Percentiles rank a stretch among this genome's conserved stretches.
Conservation (phyloP, 1,140 invertebrate species). For the Drosophila subpulchrella region DNA sequence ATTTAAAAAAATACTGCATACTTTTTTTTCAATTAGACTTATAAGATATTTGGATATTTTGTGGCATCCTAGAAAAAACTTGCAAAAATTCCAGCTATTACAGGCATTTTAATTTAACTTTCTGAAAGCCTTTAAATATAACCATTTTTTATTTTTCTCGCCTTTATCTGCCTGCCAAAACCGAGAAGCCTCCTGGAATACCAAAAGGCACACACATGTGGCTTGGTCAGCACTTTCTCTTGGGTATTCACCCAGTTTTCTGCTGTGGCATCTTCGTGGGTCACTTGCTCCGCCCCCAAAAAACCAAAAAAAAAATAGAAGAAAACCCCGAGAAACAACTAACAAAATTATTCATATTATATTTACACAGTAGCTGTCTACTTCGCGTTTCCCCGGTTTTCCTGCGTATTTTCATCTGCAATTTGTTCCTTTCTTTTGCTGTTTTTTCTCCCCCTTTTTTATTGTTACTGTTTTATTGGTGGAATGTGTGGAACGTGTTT, state of each 20-base stretch:
- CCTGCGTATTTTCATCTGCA: constrained; percentile 15
- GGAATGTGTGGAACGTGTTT: constrained; percentile 22
- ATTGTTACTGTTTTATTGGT: not conserved
- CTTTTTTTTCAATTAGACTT: too few relatives aligned
- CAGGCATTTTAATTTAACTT: not conserved
- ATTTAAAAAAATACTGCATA: too few relatives aligned
- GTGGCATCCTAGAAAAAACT: not conserved
- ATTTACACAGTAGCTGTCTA: constrained; percentile 22
- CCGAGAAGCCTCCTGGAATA: not conserved
- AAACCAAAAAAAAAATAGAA: not conserved
- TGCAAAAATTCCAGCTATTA: not conserved
- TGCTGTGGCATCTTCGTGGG: constrained; percentile 34
- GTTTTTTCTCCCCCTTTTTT: not conserved
- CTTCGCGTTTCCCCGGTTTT: constrained; percentile 4
- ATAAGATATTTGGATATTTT: not conserved
- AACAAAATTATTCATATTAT: constrained; percentile 45
- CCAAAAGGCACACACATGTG: constrained; percentile 8
- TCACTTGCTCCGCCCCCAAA: constrained; percentile 4
- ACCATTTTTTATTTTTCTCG: not conserved
- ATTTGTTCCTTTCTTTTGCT: constrained; percentile 3
- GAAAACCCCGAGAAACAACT: constrained; percentile 4
- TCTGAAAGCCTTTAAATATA: not conserved
- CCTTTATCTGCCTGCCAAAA: constrained; percentile 3
- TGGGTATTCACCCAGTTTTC: constrained; percentile 11
- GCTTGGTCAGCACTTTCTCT: constrained; percentile 30